A percentile compares a stretch with the other conserved stretches of the same genome.
Evolutionary conservation across 2,797 vertebrate species (phyloP).

Genomic region (Urocyon cinereoargenteus): DNA sequence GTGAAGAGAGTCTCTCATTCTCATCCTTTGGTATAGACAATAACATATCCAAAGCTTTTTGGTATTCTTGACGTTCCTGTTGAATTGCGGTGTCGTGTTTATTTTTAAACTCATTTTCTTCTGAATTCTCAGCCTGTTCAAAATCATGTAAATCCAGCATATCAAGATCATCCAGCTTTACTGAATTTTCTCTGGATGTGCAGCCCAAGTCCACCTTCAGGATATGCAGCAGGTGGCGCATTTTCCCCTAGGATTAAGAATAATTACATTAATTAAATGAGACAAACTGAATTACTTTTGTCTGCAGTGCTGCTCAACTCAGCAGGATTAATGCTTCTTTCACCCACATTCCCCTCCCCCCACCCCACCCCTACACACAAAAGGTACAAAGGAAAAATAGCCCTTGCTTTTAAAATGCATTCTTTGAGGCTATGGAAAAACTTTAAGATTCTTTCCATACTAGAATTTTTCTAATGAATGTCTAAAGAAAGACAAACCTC

Average conservation of each 20-base stretch:
- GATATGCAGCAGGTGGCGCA: slow-evolving; percentile 93
- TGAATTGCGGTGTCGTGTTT: background rate
- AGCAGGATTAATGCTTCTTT: background rate
- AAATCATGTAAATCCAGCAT: background rate
- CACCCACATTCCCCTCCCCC: too few relatives aligned
- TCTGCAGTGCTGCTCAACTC: background rate
- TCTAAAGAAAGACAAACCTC: slow-evolving; percentile 89
- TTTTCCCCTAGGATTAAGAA: slow-evolving; percentile 91
- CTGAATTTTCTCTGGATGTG: background rate
- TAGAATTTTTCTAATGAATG: background rate
- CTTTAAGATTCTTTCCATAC: background rate
- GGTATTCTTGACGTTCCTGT: slow-evolving; percentile 68
- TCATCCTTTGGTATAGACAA: slow-evolving; percentile 38
- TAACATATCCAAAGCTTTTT: slow-evolving; percentile 14
- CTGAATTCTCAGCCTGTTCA: background rate
- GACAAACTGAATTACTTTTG: background rate
- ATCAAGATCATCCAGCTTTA: fast-evolving
- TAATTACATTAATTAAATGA: background rate
- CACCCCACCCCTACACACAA: background rate
- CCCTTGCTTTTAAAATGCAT: background rate
- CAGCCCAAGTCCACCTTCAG: slow-evolving; percentile 92
- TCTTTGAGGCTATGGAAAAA: background rate
- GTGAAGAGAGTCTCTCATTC: fast-evolving
- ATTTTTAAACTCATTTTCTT: background rate
- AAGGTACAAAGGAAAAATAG: background rate